phyloP scores from a whole-genome alignment of 2,797 vertebrate genomes.

The Cryptoprocta ferox region DNA sequence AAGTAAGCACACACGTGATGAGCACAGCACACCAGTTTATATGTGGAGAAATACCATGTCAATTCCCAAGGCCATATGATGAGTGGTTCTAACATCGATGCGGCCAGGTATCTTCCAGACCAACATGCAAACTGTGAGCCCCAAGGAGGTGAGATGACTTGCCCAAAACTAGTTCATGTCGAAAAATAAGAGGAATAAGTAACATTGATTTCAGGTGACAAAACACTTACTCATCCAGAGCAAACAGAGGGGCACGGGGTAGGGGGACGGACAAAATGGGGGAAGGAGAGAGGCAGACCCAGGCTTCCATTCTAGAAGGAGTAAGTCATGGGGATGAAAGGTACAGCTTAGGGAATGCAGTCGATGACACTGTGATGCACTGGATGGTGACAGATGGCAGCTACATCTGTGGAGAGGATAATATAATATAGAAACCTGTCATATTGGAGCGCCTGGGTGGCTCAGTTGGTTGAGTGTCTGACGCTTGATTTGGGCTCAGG shows the following conservation, averaged over 20 bases:
- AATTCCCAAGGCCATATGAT: rapidly evolving
- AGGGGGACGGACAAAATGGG: neutral
- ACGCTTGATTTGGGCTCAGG: too few species aligned
- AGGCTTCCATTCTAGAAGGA: neutral
- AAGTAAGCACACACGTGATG: too few species aligned
- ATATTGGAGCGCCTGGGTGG: too few species aligned
- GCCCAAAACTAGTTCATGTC: neutral
- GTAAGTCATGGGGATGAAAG: neutral
- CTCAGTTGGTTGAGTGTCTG: too few species aligned
- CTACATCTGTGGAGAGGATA: neutral
- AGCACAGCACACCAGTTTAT: neutral
- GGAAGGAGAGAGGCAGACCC: neutral
- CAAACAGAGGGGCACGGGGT: neutral
- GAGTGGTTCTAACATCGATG: neutral
- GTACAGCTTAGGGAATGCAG: neutral
- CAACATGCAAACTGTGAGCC: neutral
- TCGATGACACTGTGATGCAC: neutral
- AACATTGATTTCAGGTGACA: neutral
- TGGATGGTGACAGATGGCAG: neutral
- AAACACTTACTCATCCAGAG: neutral
- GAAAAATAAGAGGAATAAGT: neutral
- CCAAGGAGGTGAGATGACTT: neutral
- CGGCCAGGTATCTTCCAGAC: neutral
- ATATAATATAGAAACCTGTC: neutral
- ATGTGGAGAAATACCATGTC: neutral